Evolutionary conservation across 2,888 invertebrate species (phyloP).

Genomic region (Osmoderma eremita): DNA sequence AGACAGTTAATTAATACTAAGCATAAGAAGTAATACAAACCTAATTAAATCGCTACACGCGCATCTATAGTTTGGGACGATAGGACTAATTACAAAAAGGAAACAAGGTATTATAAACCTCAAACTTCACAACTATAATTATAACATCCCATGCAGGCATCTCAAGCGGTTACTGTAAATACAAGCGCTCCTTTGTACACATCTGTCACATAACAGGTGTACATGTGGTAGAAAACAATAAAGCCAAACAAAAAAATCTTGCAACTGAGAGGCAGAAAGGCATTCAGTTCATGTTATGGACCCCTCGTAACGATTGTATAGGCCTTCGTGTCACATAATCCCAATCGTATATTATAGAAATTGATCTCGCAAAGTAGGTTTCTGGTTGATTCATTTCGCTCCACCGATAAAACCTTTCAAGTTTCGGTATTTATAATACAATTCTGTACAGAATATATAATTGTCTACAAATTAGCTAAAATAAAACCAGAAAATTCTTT

Average conservation of each 20-base stretch:
- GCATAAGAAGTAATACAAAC: neutral
- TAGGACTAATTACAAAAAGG: neutral
- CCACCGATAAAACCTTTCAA: too few relatives aligned
- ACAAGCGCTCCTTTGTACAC: slow-evolving; percentile 2
- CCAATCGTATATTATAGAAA: too few relatives aligned
- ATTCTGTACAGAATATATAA: too few relatives aligned
- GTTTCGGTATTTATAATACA: too few relatives aligned
- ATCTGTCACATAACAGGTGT: slow-evolving; percentile 26
- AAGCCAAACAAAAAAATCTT: neutral
- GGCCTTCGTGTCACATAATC: too few relatives aligned
- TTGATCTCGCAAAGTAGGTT: too few relatives aligned
- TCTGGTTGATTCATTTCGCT: too few relatives aligned
- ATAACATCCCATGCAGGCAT: neutral
- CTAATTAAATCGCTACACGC: too few relatives aligned
- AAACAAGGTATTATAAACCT: neutral
- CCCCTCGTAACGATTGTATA: too few relatives aligned
- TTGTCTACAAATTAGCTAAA: too few relatives aligned
- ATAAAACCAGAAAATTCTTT: too few relatives aligned
- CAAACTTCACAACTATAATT: neutral
- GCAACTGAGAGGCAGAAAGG: neutral
- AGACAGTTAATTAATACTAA: neutral
- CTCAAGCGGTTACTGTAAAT: slow-evolving; percentile 17
- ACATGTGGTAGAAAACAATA: slow-evolving; percentile 11
- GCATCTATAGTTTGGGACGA: neutral
- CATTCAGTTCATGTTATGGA: neutral